These are phyloP conservation scores for Danio tinwini DNA, from an alignment of 2,797 vertebrate species.

Conservation along the genomic window DNA sequence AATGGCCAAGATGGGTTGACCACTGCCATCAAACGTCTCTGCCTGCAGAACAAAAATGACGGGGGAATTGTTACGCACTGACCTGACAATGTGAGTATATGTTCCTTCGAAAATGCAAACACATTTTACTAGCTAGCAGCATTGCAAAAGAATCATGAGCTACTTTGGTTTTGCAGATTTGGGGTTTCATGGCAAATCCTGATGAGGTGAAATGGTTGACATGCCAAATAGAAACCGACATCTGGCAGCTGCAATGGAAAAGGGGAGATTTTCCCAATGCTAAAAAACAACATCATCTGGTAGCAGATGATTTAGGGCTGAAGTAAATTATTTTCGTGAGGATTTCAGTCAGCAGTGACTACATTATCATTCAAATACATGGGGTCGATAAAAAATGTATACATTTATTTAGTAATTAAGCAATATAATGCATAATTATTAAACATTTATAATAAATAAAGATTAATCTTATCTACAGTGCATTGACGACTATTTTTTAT, in stretches of 20 bases:
- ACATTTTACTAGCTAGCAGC: conserved; percentile 4
- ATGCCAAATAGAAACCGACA: conserved; percentile 5
- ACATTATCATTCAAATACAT: neutral
- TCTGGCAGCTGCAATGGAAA: neutral
- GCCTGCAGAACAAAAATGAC: conserved; percentile 78
- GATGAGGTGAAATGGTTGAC: neutral
- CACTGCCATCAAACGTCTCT: conserved; percentile 91
- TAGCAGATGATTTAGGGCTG: conserved; percentile 8
- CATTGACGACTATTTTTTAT: no score
- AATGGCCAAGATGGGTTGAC: conserved; percentile 91
- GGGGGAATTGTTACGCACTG: neutral
- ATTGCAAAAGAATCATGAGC: neutral
- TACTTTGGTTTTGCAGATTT: neutral
- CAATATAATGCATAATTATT: no score
- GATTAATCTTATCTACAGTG: no score
- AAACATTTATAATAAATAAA: no score
- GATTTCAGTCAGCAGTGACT: neutral
- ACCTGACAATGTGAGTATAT: conserved; percentile 21
- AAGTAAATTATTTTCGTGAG: conserved; percentile 14
- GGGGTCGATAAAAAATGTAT: neutral
- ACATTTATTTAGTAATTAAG: neutral
- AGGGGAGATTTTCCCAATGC: neutral
- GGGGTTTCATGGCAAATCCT: neutral
- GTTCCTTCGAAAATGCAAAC: neutral
- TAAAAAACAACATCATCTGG: conserved; percentile 3